Percentiles rank a stretch among this genome's conserved stretches.
These are phyloP conservation scores for Lathamus discolor DNA, from an alignment of 2,113 vertebrate genomes.

Conservation along the genomic window DNA sequence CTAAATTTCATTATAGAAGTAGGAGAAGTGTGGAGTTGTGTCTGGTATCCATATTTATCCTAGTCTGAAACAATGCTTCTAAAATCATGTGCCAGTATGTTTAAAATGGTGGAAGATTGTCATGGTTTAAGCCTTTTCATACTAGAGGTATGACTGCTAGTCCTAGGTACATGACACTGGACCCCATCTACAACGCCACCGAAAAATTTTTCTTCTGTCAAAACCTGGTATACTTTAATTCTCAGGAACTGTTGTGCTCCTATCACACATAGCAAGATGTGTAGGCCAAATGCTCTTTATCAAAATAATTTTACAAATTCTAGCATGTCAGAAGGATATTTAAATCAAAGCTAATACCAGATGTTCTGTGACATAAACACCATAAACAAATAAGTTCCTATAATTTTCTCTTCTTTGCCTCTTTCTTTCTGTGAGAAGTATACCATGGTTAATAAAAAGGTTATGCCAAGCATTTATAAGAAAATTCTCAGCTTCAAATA, in stretches of 20 bases:
- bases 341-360: constrained; percentile 33
- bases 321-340: constrained; percentile 16
- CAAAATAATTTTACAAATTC: constrained; percentile 31
- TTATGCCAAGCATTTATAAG: constrained; percentile 30
- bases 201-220: neutral
- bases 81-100: neutral
- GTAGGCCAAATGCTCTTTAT: neutral
- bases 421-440: neutral
- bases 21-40: neutral
- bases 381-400: neutral
- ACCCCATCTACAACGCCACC: neutral
- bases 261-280: neutral
- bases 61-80: neutral
- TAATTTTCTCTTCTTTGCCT: constrained; percentile 22
- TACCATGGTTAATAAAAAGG: constrained; percentile 5
- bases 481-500: constrained; percentile 42
- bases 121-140: neutral
- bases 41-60: neutral
- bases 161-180: neutral
- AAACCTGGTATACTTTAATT: neutral
- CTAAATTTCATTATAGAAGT: neutral
- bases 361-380: constrained; percentile 24
- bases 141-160: neutral
- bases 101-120: neutral
- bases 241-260: neutral